Evolutionary conservation across 2,888 invertebrate species (phyloP), one percentile per base, ranked within the genome.

Genomic region (Noctua fimbriata): DNA sequence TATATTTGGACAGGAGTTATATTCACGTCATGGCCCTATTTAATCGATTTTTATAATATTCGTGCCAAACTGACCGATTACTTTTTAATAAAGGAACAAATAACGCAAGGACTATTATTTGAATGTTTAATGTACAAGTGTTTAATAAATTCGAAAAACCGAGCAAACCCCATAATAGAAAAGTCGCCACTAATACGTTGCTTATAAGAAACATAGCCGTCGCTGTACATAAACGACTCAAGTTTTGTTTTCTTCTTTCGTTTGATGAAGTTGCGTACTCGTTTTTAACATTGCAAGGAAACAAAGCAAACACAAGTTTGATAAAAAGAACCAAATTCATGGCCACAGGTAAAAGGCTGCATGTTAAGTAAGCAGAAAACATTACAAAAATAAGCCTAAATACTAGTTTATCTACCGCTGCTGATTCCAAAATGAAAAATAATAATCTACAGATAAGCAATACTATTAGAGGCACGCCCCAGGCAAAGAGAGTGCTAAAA

Each of bases 261-360:
- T 52, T 60, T 44, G 72, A 28, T 9, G 63, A 47, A 36, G 55
- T 18, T 12, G 21, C n/a, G 41, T 21, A 41, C 4, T 4, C 10
- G 16, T 24, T 66, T 2, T 41, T 49, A 18, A 49, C 12, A 41
- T 41, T 74, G 67, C 41, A 66, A 32, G 60, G 49, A 55, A 83
- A 75, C 36, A 83, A 41, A 24, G 52, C 36, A 28, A n/a, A 36
- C 0, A 85, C 18, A 10, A 83, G 36, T 65, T 44, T 83, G 7
- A 72, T 65, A 47, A 80, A 83, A 49, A 85, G 32, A 0, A 69
- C 63, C 24, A 84, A 16, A 21, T 85, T 83, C 10, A 79, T 69
- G 7, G 65, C 5, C 1, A 41, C 41, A 7, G 83, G 85, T 14
- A 74, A 49, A 58, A 67, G 12, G 9, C 12, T 52, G 16, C 70